Evolutionary conservation across 2,797 vertebrate genomes (phyloP).

Genomic region (Pangasius macronema): DNA sequence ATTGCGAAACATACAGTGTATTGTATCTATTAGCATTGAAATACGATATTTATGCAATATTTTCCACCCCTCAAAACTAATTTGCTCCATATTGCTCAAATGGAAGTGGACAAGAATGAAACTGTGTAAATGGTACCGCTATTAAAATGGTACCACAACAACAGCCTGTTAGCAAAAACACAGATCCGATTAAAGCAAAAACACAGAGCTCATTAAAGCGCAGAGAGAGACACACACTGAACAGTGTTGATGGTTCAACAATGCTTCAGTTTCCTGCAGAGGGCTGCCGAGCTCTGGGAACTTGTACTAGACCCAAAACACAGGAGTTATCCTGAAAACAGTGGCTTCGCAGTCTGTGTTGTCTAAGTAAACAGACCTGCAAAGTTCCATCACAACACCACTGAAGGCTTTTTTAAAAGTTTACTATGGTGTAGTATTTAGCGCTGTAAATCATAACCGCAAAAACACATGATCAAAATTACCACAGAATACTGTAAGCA

Average conservation of each 20-base stretch:
- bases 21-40: background rate
- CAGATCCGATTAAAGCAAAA: constrained; percentile 12
- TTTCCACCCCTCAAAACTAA: background rate
- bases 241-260: constrained; percentile 40
- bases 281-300: constrained; percentile 30
- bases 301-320: constrained; percentile 37
- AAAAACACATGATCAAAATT: background rate
- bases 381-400: constrained; percentile 28
- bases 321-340: constrained; percentile 37
- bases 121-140: background rate
- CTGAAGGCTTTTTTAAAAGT: background rate
- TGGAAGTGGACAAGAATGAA: background rate
- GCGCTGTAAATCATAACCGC: background rate
- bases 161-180: constrained; percentile 5
- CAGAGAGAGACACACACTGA: background rate
- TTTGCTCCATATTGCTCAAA: background rate
- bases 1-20: background rate
- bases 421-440: background rate
- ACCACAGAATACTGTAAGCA: background rate
- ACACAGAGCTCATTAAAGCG: constrained; percentile 8
- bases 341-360: constrained; percentile 12
- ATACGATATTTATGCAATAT: background rate
- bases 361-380: constrained; percentile 18
- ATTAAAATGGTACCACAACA: constrained; percentile 20
- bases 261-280: constrained; percentile 27